Evolutionary conservation across 2,888 invertebrate genomes (phyloP), one percentile per base, ranked within the genome.

Genomic region (Uropetala carovei): DNA sequence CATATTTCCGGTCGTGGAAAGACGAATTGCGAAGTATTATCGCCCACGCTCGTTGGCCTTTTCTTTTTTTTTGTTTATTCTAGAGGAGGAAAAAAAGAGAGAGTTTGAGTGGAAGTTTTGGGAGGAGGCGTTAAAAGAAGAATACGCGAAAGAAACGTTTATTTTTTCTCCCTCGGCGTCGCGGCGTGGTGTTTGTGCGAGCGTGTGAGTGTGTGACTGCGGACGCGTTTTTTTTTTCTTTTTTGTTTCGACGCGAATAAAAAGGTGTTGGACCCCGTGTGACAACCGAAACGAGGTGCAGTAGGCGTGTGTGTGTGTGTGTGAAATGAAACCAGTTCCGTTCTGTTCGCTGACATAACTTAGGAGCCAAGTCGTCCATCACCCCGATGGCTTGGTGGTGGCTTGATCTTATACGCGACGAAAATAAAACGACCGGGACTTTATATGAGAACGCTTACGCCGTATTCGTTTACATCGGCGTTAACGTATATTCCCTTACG

Each of bases 291-390:
- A 22, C 27, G 58, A n/a, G 85, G 58, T 13, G 16, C 14, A 0
- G 82, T 43, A 85, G 85, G 57, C 84, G 43, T 84, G 85, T 18
- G 5, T 30, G 85, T 18, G 5, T 30, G 30, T 43, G 11, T 85
- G 85, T 58, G 85, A 59, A 85, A 58, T 22, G 85, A 85, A 85
- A 85, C 85, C 85, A 22, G 85, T 85, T 85, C 85, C 59, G 58
- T 14, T 16, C 30, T 43, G 4, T 43, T n/a, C 82, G 30, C 82
- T 68, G 68, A 68, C 68, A 68, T n/a, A 68, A 68, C 68, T n/a
- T n/a, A 68, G n/a, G 68, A n/a, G 68, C 68, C 68, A n/a, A 68
- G 68, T 68, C 22, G 18, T 68, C 68, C 68, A 68, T 68, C 68
- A 11, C n/a, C n/a, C n/a, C n/a, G 68, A 4, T 68, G 22, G 18